Conservation (phyloP, 2,888 invertebrate genomes). For the Eristalis tenax region DNA sequence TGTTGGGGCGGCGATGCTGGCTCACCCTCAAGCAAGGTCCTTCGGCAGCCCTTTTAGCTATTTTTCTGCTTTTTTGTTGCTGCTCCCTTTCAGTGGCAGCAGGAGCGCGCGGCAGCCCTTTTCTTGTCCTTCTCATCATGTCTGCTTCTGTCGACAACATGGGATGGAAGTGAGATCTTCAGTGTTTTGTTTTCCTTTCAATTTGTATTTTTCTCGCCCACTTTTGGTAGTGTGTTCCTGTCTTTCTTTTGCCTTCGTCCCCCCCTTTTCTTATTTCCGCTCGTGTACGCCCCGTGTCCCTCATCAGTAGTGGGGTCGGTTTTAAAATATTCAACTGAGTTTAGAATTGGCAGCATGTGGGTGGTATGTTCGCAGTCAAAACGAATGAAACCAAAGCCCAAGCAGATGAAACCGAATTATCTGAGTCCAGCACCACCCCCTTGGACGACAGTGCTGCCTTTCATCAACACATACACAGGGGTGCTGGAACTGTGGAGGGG, state of each 20-base stretch:
- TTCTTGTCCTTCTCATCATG: slow-evolving; percentile 49
- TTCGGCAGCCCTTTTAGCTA: slow-evolving; percentile 47
- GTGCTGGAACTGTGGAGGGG: too few relatives aligned
- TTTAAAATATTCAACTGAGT: slow-evolving; percentile 32
- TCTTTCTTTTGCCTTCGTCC: slow-evolving; percentile 10
- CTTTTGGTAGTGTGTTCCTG: slow-evolving; percentile 33
- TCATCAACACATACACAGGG: too few relatives aligned
- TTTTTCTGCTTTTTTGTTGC: not conserved
- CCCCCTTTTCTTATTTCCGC: slow-evolving; percentile 9
- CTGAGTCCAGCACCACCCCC: not conserved
- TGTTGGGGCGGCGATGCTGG: slow-evolving; percentile 9
- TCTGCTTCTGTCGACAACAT: slow-evolving; percentile 13
- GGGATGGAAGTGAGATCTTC: slow-evolving; percentile 61
- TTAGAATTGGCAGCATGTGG: slow-evolving; percentile 24
- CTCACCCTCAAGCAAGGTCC: slow-evolving; percentile 38
- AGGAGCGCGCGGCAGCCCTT: slow-evolving; percentile 25
- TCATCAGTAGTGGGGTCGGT: not conserved
- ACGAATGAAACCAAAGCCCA: slow-evolving; percentile 1
- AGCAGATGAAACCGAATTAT: slow-evolving; percentile 46
- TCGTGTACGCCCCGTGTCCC: slow-evolving; percentile 1
- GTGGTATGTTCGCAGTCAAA: not conserved
- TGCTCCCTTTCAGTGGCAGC: not conserved
- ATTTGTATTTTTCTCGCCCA: slow-evolving; percentile 77
- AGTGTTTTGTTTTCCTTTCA: slow-evolving; percentile 80
- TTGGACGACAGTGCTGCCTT: not conserved